Conservation (phyloP, 2,888 invertebrate species). For the Bombylius major region DNA sequence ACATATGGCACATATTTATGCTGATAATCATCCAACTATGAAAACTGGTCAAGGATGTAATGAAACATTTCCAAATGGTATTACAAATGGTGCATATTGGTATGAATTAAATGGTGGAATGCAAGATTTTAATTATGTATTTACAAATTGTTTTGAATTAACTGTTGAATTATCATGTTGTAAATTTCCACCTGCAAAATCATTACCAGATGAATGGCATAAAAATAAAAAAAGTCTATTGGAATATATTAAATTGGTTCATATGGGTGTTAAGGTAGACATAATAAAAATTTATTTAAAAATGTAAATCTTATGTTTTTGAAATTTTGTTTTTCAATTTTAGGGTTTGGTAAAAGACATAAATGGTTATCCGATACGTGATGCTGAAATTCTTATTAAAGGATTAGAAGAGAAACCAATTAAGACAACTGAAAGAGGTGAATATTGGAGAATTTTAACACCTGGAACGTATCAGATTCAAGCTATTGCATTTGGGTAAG, state of each 20-base stretch:
- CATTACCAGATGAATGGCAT: constrained; percentile 68
- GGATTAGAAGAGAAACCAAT: constrained; percentile 69
- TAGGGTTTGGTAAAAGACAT: constrained; percentile 32
- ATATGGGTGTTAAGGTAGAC: constrained; percentile 51
- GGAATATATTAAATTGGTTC: constrained; percentile 68
- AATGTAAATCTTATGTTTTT: not conserved
- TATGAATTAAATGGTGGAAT: constrained; percentile 87
- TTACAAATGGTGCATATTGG: constrained; percentile 90
- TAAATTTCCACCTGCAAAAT: constrained; percentile 69
- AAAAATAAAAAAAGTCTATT: constrained; percentile 77
- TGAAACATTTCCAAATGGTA: constrained; percentile 63
- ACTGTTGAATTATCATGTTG: constrained; percentile 94
- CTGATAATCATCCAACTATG: constrained; percentile 65
- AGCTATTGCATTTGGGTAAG: constrained; percentile 60
- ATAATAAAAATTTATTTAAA: not conserved
- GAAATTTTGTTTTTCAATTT: not conserved
- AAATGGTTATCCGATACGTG: constrained; percentile 37
- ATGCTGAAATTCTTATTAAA: constrained; percentile 62
- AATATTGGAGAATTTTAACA: constrained; percentile 86
- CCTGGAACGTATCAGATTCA: constrained; percentile 75
- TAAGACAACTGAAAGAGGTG: constrained; percentile 65
- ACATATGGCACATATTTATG: constrained; percentile 62
- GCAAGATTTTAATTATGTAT: constrained; percentile 96
- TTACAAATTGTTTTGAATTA: constrained; percentile 91
- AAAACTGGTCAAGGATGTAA: constrained; percentile 56